phyloP scores from a whole-genome alignment of 1,140 invertebrate species.

The Glossosoma conforme region DNA sequence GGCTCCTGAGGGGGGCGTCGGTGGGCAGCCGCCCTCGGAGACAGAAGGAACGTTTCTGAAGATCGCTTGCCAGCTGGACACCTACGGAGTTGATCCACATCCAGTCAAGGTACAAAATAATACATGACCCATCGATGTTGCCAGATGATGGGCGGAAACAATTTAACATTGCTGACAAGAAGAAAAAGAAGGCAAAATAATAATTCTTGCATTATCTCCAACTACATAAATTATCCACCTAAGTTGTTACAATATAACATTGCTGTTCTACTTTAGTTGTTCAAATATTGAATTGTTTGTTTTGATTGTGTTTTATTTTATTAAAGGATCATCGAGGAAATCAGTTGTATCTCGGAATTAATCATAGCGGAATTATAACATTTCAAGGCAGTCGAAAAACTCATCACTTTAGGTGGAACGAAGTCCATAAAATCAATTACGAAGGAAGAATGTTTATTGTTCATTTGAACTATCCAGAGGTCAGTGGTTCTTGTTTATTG shows the following conservation, averaged over 20 bases:
- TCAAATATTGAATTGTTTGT: constrained; percentile 7
- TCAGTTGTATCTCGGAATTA: constrained; percentile 91
- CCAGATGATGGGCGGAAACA: too few species aligned
- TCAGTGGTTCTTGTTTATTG: constrained; percentile 32
- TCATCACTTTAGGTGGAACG: constrained; percentile 92
- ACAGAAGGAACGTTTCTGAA: constrained; percentile 82
- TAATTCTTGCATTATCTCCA: too few species aligned
- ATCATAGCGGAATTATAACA: constrained; percentile 89
- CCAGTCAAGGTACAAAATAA: constrained; percentile 84
- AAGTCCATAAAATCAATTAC: constrained; percentile 93
- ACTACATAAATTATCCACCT: too few species aligned
- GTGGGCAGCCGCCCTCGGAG: constrained; percentile 65
- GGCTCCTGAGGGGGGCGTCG: constrained; percentile 49
- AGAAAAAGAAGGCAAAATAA: too few species aligned
- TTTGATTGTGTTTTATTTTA: too few species aligned
- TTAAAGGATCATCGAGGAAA: constrained; percentile 82
- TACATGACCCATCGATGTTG: too few species aligned
- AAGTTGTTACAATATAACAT: too few species aligned
- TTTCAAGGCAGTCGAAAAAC: constrained; percentile 90
- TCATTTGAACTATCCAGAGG: constrained; percentile 72
- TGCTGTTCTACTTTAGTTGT: too few species aligned
- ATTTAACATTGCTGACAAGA: too few species aligned
- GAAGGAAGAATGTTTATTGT: constrained; percentile 98
- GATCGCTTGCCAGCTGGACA: constrained; percentile 85
- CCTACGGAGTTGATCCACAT: constrained; percentile 96